These are phyloP conservation scores for Amiota minor DNA, from an alignment of 2,888 invertebrate genomes.

Conservation along the genomic window DNA sequence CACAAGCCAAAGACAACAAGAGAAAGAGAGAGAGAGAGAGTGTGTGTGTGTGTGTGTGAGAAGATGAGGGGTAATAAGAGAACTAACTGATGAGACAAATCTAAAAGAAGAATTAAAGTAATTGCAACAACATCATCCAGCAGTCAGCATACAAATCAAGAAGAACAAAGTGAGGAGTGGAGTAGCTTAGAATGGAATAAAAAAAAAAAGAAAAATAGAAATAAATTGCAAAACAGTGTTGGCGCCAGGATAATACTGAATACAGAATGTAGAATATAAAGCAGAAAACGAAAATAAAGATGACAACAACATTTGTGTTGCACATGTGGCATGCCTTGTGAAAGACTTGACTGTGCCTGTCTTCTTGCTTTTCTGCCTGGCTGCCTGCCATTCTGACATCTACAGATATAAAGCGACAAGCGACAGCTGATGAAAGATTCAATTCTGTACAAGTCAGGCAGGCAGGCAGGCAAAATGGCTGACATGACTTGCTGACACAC, in stretches of 20 bases:
- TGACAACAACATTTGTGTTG: too few species aligned
- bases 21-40: too few species aligned
- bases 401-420: background rate
- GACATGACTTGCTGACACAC: background rate
- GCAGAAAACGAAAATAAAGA: background rate
- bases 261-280: background rate
- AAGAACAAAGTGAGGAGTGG: background rate
- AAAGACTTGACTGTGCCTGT: background rate
- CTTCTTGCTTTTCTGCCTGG: background rate
- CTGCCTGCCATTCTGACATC: background rate
- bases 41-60: too few species aligned
- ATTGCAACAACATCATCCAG: background rate
- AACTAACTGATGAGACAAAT: background rate
- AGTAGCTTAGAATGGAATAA: background rate
- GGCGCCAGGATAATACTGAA: background rate
- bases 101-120: background rate
- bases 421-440: slow-evolving; percentile 8
- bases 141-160: background rate
- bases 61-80: background rate
- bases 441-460: background rate
- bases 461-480: background rate
- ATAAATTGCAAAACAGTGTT: slow-evolving; percentile 20
- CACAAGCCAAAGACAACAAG: background rate
- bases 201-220: background rate
- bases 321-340: too few species aligned